Evolutionary conservation across 2,888 invertebrate genomes (phyloP), one percentile per base, ranked within the genome.

Genomic region (Acleris emargana): DNA sequence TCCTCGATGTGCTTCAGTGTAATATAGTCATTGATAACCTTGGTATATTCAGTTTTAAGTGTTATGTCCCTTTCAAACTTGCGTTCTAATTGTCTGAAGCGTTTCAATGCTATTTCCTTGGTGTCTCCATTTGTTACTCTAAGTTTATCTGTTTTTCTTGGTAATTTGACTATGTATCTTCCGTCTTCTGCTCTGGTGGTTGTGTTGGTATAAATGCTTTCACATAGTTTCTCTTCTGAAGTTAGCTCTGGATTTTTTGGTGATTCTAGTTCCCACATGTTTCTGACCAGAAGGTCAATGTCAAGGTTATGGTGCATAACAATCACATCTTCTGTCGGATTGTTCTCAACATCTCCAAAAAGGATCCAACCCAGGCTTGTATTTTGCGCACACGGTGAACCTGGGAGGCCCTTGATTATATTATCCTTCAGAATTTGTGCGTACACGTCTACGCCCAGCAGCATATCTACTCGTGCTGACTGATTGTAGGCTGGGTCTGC

Each of bases 21-120:
- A n/a, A 71, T 5, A 43, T 75, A 73, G 20, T 74, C 74, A 5
- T 67, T 25, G 1, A 74, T 67, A 5, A 71, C 71, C n/a, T 66
- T 60, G 13, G 59, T 32, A 54, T 74, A 74, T 17, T 71, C 58
- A 2, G 25, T 25, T 45, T 71, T 69, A 6, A 72, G 22, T 11
- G 68, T 49, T 28, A 59, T 17, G 42, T 69, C 58, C 50, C 60
- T 71, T 5, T 17, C 9, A 9, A 71, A 63, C 20, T n/a, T 43
- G 18, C 62, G 13, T 57, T 62, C 62, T 18, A 62, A 13, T 22
- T 57, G 57, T 1, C 22, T 32, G 5, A 57, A 45, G 42, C 62
- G 43, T 32, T 38, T 61, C n/a, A 49, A 7, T 2, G 58, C 49
- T 38, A 50, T 58, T 43, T 63, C 51, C 25, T 25, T 45, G 54